Evolutionary conservation across 2,113 vertebrate species (phyloP), one percentile per base, ranked within the genome.

Genomic region (Melanotaenia duboulayi): DNA sequence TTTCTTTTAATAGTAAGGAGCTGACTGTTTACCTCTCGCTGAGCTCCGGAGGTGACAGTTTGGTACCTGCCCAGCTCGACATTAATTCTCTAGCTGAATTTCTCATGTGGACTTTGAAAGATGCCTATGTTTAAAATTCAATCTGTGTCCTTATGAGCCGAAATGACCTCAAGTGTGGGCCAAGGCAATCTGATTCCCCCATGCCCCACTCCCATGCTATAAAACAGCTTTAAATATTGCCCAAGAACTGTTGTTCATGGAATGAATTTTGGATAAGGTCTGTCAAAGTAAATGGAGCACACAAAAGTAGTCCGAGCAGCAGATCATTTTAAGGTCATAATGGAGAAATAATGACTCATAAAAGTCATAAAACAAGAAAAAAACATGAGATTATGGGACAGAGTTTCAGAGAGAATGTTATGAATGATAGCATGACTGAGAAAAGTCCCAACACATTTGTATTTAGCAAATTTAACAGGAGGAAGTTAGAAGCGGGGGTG

Each of bases 1-100:
- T 67, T 86, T 89, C 80, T 92, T 92, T 92, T 90, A 90, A 91
- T 92, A 92, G 87, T 86, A 90, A 86, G 82, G 80, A 82, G 87
- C 86, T 87, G 91, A 90, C 87, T 81, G 89, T 87, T 86, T 86
- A 54, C 74, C 68, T 89, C 81, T 74, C 32, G 9, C 71, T 44
- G 73, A 78, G 78, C 73, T 49, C 48, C 2, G 37, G 71, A 66
- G 66, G 59, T 78, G 77, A 78, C 83, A 90, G 65, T 85, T 82
- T 78, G 80, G 64, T 83, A 83, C 82, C 74, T 82, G 81, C 75
- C 84, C 81, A 63, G 52, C 69, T 60, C 37, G 11, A 42, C 57
- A 58, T 61, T 51, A 82, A 71, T 19, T n/a, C 55, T 51, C 39
- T 50, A 20, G 56, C 65, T 35, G 56, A 77, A 63, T 76, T 4